Evolutionary conservation across 1,140 invertebrate species (phyloP).

Genomic region (Spodoptera frugiperda): DNA sequence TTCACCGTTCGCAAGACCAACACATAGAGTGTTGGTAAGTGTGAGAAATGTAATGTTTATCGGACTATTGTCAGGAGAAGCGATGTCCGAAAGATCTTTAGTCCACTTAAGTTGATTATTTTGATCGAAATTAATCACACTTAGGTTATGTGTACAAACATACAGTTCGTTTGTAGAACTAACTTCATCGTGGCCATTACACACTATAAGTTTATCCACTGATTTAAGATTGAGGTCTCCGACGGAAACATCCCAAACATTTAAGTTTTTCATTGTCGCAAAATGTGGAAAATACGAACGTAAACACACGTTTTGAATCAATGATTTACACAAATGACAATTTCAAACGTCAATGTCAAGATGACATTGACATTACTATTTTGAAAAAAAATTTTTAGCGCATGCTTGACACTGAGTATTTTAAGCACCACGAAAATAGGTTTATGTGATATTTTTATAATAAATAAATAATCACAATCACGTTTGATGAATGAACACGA

Average conservation of each 20-base stretch:
- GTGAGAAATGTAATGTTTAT: constrained; percentile 77
- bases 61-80: constrained; percentile 61
- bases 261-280: constrained; percentile 74
- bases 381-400: no score
- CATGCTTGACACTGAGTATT: no score
- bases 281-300: constrained; percentile 2
- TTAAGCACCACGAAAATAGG: no score
- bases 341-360: neutral
- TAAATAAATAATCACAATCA: no score
- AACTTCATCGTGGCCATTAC: constrained; percentile 69
- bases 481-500: no score
- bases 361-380: no score
- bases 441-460: no score
- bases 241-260: constrained; percentile 66
- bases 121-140: constrained; percentile 67
- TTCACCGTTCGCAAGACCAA: constrained; percentile 77
- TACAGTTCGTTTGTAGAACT: constrained; percentile 68
- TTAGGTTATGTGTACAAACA: constrained; percentile 76
- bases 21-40: constrained; percentile 68
- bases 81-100: constrained; percentile 66
- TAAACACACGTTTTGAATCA: constrained; percentile 39
- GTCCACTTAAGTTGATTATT: constrained; percentile 68
- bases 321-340: no score
- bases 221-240: constrained; percentile 60
- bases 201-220: constrained; percentile 61